phyloP scores from a whole-genome alignment of 2,888 invertebrate genomes.

The Dryococelus australis region DNA sequence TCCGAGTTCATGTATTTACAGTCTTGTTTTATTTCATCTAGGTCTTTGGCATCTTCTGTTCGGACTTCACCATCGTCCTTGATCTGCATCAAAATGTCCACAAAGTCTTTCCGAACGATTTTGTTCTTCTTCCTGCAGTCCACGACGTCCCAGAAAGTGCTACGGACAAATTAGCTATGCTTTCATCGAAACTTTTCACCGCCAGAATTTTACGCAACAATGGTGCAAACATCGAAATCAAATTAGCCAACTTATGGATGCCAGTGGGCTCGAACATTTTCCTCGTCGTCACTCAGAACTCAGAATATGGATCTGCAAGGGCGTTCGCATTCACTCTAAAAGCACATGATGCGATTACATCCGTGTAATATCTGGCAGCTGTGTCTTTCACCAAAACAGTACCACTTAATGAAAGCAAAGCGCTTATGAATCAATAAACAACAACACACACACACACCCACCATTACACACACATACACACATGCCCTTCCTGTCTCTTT shows the following conservation, averaged over 20 bases:
- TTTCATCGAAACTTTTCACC: background rate
- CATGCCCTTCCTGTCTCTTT: too few relatives aligned
- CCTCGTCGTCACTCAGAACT: conserved; percentile 54
- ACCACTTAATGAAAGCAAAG: too few relatives aligned
- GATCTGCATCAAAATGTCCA: conserved; percentile 49
- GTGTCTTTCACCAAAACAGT: conserved; percentile 37
- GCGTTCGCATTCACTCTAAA: conserved; percentile 58
- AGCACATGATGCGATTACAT: conserved; percentile 56
- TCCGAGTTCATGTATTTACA: too few relatives aligned
- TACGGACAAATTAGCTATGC: conserved; percentile 48
- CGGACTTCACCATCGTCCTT: conserved; percentile 40
- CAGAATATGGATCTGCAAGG: conserved; percentile 54
- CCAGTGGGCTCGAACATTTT: conserved; percentile 50
- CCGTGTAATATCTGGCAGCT: conserved; percentile 48
- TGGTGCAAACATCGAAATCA: background rate
- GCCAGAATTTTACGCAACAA: background rate
- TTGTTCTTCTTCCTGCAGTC: conserved; percentile 45
- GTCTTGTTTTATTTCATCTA: too few relatives aligned
- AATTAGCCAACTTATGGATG: conserved; percentile 51
- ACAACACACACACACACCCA: too few relatives aligned
- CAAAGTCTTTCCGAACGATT: conserved; percentile 51
- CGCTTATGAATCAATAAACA: too few relatives aligned
- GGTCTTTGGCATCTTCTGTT: too few relatives aligned
- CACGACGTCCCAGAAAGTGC: conserved; percentile 45
- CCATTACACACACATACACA: too few relatives aligned